Evolutionary conservation across 64 coral and sea anemone genomes (phyloP), one percentile per base, ranked within the genome.

Genomic region (Montipora sp.): DNA sequence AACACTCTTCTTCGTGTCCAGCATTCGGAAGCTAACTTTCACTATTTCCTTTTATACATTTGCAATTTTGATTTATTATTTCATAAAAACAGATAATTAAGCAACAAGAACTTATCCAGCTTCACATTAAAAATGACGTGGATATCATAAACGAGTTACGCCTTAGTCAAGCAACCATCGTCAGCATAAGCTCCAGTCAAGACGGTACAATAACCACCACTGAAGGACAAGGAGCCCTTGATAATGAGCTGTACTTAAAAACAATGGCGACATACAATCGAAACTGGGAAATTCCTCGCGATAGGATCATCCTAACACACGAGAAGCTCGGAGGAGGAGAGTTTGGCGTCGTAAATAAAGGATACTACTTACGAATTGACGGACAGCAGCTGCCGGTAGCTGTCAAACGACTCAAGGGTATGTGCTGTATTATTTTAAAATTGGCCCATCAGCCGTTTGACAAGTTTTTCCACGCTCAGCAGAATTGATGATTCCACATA

Each of bases 381-480:
- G 88, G 89, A 59, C 88, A 88, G 20, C 68, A 96, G 58, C 79
- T 96, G 67, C 66, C 75, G 7, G 95, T 96, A 19, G 95, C 95
- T 3, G 95, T 96, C 1, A 96, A 96, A 69, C 49, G 20, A 80
- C 70, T 96, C 1, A 96, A 94, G 94, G 89, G 95, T 96, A 49
- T 14, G 77, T 24, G 18, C 14, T 63, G 53, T 11, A 11, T 11
- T 57, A 36, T 57, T 8, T 4, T 5, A 57, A 57, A 57, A 6
- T 57, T 57, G 11, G 11, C 53, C 0, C 36, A 27, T 1, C 27
- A 36, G 36, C 36, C 2, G 36, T 36, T 36, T 7, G 53, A 57
- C 6, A 57, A 57, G 53, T 8, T 8, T 57, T 57, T 57, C 4
- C 7, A 11, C 53, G 53, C 53, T 57, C 11, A 57, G 53, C 53